phyloP scores from a whole-genome alignment of 2,888 invertebrate species.

The Chouioia cunea region DNA sequence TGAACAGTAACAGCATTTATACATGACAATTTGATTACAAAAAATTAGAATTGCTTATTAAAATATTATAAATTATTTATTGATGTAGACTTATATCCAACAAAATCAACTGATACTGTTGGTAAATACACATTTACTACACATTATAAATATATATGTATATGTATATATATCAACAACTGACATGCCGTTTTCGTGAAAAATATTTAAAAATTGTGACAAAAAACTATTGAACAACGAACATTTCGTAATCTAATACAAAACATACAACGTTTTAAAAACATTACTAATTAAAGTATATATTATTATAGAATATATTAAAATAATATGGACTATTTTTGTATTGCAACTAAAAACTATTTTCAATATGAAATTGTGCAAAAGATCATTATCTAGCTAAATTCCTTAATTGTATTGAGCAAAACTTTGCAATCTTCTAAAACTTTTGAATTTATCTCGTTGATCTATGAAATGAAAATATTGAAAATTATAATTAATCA shows the following conservation, averaged over 20 bases:
- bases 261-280: slow-evolving; percentile 18
- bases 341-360: slow-evolving; percentile 8
- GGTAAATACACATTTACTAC: background rate
- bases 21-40: too few relatives aligned
- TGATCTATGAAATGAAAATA: slow-evolving; percentile 15
- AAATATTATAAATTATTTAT: background rate
- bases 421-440: background rate
- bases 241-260: slow-evolving; percentile 13
- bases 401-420: slow-evolving; percentile 8
- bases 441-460: slow-evolving; percentile 22
- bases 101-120: background rate
- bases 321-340: slow-evolving; percentile 1
- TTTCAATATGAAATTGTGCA: slow-evolving; percentile 29
- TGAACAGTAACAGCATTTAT: too few relatives aligned
- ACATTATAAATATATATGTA: slow-evolving; percentile 7
- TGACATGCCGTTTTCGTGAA: slow-evolving; percentile 8
- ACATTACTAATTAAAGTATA: slow-evolving; percentile 14
- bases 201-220: slow-evolving; percentile 11
- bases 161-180: slow-evolving; percentile 15
- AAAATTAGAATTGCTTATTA: too few relatives aligned
- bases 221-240: slow-evolving; percentile 23
- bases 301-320: background rate
- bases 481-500: background rate
- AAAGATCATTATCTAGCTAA: slow-evolving; percentile 12
- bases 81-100: background rate